These are phyloP conservation scores for Oryzaephilus surinamensis DNA, from an alignment of 1,140 invertebrate species.

Conservation along the genomic window DNA sequence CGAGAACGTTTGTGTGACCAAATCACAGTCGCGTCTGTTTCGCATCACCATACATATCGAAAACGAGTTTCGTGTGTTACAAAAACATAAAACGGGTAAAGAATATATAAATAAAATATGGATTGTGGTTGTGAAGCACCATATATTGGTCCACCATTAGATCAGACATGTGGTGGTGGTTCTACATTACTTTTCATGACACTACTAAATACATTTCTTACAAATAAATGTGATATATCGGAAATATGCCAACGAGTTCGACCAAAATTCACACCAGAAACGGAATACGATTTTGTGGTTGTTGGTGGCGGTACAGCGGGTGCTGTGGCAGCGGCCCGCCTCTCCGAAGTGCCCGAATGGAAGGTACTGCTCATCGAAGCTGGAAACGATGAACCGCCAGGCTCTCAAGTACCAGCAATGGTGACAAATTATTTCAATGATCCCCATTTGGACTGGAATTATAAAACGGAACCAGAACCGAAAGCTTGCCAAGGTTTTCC, in stretches of 20 bases:
- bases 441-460: conserved; percentile 52
- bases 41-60: too few species aligned
- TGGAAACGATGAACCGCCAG: conserved; percentile 46
- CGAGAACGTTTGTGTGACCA: too few species aligned
- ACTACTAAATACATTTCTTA: conserved; percentile 42
- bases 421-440: conserved; percentile 43
- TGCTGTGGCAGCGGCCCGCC: conserved; percentile 42
- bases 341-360: conserved; percentile 30
- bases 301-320: conserved; percentile 49
- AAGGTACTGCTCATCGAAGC: conserved; percentile 52
- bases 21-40: too few species aligned
- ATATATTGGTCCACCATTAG: conserved; percentile 40
- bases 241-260: conserved; percentile 40
- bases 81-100: neutral
- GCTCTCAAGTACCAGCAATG: conserved; percentile 44
- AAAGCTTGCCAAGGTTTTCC: conserved; percentile 44
- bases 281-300: conserved; percentile 47
- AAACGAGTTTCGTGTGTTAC: too few species aligned
- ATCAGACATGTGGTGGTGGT: conserved; percentile 39
- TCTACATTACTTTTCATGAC: conserved; percentile 46
- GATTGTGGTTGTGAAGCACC: conserved; percentile 30
- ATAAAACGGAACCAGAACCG: conserved; percentile 50
- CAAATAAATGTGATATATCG: conserved; percentile 38
- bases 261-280: conserved; percentile 32
- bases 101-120: conserved; percentile 21